Evolutionary conservation across 2,888 invertebrate species (phyloP), one percentile per base, ranked within the genome.

Genomic region (Tetranychus piercei): DNA sequence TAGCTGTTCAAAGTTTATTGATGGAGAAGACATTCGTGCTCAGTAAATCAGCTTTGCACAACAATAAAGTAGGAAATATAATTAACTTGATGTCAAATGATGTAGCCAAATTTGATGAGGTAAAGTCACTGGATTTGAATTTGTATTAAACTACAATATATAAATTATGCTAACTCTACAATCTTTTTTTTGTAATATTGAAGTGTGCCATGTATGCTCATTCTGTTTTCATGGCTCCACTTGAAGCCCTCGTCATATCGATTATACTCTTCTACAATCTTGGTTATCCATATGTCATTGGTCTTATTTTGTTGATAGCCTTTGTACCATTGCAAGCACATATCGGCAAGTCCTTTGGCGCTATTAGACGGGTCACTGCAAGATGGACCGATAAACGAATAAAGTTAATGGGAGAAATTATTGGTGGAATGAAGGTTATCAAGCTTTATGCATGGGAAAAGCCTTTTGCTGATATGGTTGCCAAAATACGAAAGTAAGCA

Each of bases 401-500:
- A 67, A 87, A 92, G 73, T 86, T 94, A 73, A 95, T 96, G 93
- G 92, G 90, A 81, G 95, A 96, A 86, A 89, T 96, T 79, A 89
- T 96, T 77, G 87, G 87, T 76, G 95, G 94, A 73, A 93, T 96
- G 83, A 89, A 93, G 84, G 91, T 94, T 3, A 91, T 95, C 78
- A 95, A 95, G 85, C 94, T 94, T 92, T 94, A 94, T 81, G 90
- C 93, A 5, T 95, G 94, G 86, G 95, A 95, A 82, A 89, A 88
- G 79, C 90, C 93, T 0, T 94, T 95, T 81, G 88, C 90, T 76
- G 86, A 88, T 77, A 86, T 93, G 20, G 89, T 94, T 4, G 87
- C 87, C 7, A 82, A 87, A 74, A 88, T 90, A 1, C 84, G 94
- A 80, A 87, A 87, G 84, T 88, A 86, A 79, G 89, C 11, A 74